Evolutionary conservation across 2,888 invertebrate species (phyloP), one percentile per base, ranked within the genome.

Genomic region (Heliconius aoede): DNA sequence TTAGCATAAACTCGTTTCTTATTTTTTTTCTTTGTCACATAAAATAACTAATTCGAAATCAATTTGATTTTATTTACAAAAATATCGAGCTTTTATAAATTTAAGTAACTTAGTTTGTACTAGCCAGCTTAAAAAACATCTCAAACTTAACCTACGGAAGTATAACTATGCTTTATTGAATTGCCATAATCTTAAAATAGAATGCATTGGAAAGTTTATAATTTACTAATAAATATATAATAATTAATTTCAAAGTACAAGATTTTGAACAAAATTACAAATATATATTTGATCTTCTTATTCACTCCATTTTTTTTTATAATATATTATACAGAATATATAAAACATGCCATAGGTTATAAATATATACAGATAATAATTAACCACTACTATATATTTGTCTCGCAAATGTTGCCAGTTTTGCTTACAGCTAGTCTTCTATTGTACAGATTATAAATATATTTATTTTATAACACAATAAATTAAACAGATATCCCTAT

Each of bases 351-450:
- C 46, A 68, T 65, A 65, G 28, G 11, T 32, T n/a, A 64, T 21
- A 64, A 64, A 64, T 32, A 8, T 64, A 64, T 32, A 36, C 36
- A 65, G 36, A 65, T 36, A 36, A 65, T 32, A 64, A 68, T 51
- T 68, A 46, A 26, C 40, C 26, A 28, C 26, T 68, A 51, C 51
- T 46, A 68, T 62, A 65, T 67, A 72, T 65, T 71, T 64, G 62
- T 40, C 36, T 65, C 51, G 60, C 64, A 69, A 61, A 69, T 64
- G 30, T 75, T 69, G 80, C 81, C 81, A 80, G 76, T 72, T 62
- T 69, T 64, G 32, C 74, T 51, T 58, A 36, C 51, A 46, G 21
- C 78, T 78, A 78, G 74, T 75, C 78, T 72, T 67, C 58, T n/a
- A 61, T 61, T 58, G 69, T 58, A 40, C 46, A 68, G 40, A 68